These are phyloP conservation scores for Rotaria macrura DNA, from an alignment of 2,888 invertebrate genomes.

Conservation along the genomic window DNA sequence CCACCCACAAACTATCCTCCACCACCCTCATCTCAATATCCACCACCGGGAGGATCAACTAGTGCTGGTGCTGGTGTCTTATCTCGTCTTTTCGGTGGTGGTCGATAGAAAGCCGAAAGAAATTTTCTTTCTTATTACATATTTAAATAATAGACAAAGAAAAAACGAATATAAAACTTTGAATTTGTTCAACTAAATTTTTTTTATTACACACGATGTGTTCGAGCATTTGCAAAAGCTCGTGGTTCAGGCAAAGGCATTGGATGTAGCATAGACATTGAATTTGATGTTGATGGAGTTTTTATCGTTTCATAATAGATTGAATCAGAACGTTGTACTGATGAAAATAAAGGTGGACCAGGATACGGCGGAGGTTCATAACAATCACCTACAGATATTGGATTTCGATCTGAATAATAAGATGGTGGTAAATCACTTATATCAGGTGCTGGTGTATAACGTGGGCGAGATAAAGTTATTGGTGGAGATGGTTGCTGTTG, in stretches of 20 bases:
- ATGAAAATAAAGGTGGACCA: not conserved
- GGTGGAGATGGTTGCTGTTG: not conserved
- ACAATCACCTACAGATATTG: not conserved
- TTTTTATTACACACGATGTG: not conserved
- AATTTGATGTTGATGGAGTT: slow-evolving; percentile 2
- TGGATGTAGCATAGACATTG: not conserved
- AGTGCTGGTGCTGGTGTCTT: not conserved
- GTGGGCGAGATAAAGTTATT: not conserved
- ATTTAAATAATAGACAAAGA: not conserved
- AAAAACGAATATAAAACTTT: not conserved
- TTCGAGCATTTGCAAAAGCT: not conserved
- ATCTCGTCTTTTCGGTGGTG: not conserved
- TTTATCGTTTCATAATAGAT: slow-evolving; percentile 7
- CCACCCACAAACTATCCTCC: not conserved
- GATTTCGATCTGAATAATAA: not conserved
- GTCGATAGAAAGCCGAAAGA: not conserved
- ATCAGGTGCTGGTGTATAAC: not conserved
- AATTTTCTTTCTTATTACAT: not conserved
- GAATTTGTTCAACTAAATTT: not conserved
- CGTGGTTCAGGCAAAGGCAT: not conserved
- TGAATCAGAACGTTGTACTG: not conserved
- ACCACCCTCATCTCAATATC: not conserved
- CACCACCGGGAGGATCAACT: not conserved
- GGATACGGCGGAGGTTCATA: not conserved
- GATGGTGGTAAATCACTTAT: not conserved